Conservation (phyloP, 2,888 invertebrate species). For the Carpatolechia fugitivella region DNA sequence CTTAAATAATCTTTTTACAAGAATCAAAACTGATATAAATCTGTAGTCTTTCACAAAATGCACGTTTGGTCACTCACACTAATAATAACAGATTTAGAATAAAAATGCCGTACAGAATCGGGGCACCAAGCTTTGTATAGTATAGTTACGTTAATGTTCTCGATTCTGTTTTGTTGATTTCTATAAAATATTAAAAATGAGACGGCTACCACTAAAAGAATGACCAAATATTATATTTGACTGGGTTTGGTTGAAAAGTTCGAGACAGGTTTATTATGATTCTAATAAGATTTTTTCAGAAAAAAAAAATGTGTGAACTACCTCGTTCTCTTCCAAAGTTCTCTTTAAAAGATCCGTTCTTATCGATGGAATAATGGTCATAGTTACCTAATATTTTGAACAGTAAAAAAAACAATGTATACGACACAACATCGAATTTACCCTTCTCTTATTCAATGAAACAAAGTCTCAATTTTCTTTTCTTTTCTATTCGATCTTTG, state of each 20-base stretch:
- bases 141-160: constrained; percentile 68
- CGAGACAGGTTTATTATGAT: neutral
- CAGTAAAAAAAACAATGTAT: no score
- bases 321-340: neutral
- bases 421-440: no score
- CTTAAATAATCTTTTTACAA: neutral
- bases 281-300: neutral
- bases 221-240: constrained; percentile 71
- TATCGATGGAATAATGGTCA: no score
- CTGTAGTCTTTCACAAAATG: constrained; percentile 6
- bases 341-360: no score
- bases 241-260: constrained; percentile 30
- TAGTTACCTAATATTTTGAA: no score
- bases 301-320: neutral
- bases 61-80: constrained; percentile 54
- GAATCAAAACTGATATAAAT: constrained; percentile 7
- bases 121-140: constrained; percentile 60
- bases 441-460: no score
- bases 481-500: no score
- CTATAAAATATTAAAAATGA: constrained; percentile 79
- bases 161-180: constrained; percentile 77
- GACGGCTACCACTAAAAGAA: constrained; percentile 76
- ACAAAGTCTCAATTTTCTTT: no score
- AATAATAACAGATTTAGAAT: constrained; percentile 65
- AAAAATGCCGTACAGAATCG: constrained; percentile 60